These are phyloP conservation scores for Caenorhabditis uteleia DNA, from an alignment of 2,888 invertebrate species.

Conservation along the genomic window DNA sequence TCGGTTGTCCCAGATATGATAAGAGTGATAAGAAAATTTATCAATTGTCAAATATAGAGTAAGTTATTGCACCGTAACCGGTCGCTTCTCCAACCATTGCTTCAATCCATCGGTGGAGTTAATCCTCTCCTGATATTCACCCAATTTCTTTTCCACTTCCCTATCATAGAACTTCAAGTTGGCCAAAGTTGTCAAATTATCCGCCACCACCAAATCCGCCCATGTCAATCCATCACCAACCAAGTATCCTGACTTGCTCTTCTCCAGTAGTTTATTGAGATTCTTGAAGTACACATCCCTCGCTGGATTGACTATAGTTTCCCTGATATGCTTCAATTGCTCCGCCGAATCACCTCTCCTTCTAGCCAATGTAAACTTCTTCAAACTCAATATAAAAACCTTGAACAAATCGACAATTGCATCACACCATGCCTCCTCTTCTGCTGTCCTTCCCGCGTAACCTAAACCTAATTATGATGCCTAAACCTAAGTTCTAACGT, in stretches of 20 bases:
- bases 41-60: too few relatives aligned
- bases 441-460: constrained; percentile 29
- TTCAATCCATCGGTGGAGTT: constrained; percentile 10
- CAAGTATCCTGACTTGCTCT: constrained; percentile 15
- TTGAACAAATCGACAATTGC: constrained; percentile 32
- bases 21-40: too few relatives aligned
- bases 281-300: constrained; percentile 16
- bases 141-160: constrained; percentile 5
- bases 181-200: constrained; percentile 22
- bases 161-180: constrained; percentile 11
- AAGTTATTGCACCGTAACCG: constrained; percentile 17
- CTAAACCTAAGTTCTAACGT: neutral
- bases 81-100: constrained; percentile 16
- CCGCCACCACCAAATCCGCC: constrained; percentile 24
- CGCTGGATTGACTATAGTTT: constrained; percentile 22
- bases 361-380: constrained; percentile 16
- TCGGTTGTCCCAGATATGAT: too few relatives aligned
- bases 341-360: constrained; percentile 13
- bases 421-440: constrained; percentile 25
- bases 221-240: constrained; percentile 11
- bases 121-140: constrained; percentile 8
- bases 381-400: constrained; percentile 17
- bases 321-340: constrained; percentile 6
- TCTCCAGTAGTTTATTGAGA: constrained; percentile 20
- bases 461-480: constrained; percentile 9